Evolutionary conservation across 1,140 invertebrate genomes (phyloP).

Genomic region (Leptinotarsa defecta): DNA sequence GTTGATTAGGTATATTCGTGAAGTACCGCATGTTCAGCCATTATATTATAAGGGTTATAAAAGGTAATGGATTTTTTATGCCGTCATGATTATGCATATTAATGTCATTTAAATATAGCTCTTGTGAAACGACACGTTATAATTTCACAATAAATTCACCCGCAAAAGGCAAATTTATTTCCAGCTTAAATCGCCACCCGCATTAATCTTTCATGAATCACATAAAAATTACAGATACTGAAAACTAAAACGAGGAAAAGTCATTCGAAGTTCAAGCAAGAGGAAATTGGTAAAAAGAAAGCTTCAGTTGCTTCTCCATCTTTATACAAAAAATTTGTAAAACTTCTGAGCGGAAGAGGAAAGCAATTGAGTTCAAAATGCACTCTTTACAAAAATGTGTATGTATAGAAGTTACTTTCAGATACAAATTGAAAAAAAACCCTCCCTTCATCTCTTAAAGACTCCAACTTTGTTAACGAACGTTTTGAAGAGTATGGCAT

Average conservation of each 20-base stretch:
- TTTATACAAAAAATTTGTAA: too few species aligned
- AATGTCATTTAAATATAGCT: constrained; percentile 46
- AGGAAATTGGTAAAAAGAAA: too few species aligned
- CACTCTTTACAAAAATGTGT: too few species aligned
- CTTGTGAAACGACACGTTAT: constrained; percentile 35
- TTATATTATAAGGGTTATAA: constrained; percentile 44
- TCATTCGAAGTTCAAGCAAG: background rate
- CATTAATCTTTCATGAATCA: constrained; percentile 6
- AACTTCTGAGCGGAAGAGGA: too few species aligned
- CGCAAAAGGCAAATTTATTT: background rate
- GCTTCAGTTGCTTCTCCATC: too few species aligned
- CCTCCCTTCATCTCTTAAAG: too few species aligned
- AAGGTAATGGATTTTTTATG: constrained; percentile 51
- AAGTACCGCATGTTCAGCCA: constrained; percentile 34
- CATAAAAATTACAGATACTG: background rate
- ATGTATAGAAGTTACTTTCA: too few species aligned
- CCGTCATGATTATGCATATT: constrained; percentile 47
- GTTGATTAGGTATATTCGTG: constrained; percentile 32
- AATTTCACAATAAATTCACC: constrained; percentile 29
- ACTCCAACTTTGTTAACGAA: too few species aligned
- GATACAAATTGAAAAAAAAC: too few species aligned
- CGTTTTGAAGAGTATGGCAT: too few species aligned
- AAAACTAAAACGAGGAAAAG: background rate
- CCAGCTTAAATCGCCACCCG: background rate
- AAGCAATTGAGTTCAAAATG: too few species aligned